Percentiles rank a stretch among this genome's conserved stretches.
phyloP scores from a whole-genome alignment of 2,113 vertebrate species.

The Xiphophorus couchianus region DNA sequence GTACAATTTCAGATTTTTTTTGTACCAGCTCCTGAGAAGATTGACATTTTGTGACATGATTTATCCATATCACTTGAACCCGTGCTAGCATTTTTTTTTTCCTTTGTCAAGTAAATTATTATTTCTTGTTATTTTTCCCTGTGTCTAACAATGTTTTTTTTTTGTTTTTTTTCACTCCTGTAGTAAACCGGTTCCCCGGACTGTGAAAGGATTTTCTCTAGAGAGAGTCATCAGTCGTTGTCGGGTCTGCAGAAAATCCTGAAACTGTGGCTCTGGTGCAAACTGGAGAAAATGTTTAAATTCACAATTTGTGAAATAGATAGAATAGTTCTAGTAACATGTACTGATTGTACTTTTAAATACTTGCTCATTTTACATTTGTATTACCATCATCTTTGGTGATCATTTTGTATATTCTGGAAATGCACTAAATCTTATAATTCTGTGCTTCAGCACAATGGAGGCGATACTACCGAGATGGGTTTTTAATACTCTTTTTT shows the following conservation, averaged over 20 bases:
- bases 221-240: slow-evolving; percentile 88
- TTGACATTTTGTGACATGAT: background rate
- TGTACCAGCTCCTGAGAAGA: too few relatives aligned
- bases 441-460: background rate
- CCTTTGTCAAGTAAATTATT: background rate
- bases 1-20: background rate
- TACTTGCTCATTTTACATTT: background rate
- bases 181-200: slow-evolving; percentile 85
- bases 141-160: slow-evolving; percentile 1
- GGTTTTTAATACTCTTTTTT: background rate
- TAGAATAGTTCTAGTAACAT: background rate
- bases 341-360: too few relatives aligned
- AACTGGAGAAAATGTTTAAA: slow-evolving; percentile 15
- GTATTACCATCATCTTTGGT: background rate
- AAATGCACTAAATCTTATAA: slow-evolving; percentile 8
- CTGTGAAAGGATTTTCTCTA: slow-evolving; percentile 83
- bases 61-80: background rate
- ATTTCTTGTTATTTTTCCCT: background rate
- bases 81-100: background rate
- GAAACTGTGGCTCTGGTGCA: background rate
- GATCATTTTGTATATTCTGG: background rate
- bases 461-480: background rate
- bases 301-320: background rate
- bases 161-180: slow-evolving; percentile 40
- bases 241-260: slow-evolving; percentile 86